phyloP scores from a whole-genome alignment of 92 coral and sea anemone species.

The Bergia puertoricense region DNA sequence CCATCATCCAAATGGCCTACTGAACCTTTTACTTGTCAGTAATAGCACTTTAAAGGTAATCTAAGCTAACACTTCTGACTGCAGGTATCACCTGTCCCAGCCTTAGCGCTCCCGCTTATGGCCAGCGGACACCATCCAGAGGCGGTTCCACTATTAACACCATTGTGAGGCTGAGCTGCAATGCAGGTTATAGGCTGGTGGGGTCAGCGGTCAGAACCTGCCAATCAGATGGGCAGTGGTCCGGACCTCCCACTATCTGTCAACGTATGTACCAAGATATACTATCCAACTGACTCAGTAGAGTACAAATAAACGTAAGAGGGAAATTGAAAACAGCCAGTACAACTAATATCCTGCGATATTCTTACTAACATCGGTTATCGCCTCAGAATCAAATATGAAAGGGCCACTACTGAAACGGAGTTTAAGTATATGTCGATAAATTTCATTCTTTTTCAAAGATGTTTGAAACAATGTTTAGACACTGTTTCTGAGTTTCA shows the following conservation, averaged over 20 bases:
- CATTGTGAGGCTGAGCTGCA: conserved; percentile 68
- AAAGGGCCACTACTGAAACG: no score
- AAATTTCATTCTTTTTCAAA: no score
- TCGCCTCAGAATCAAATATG: no score
- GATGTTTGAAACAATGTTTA: no score
- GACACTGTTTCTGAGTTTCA: no score
- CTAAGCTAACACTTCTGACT: background rate
- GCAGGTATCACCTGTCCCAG: conserved; percentile 71
- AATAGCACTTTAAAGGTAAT: background rate
- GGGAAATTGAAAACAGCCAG: no score
- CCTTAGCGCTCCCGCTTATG: conserved; percentile 65
- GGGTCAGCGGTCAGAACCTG: conserved; percentile 82
- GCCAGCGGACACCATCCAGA: conserved; percentile 63
- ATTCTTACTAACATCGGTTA: no score
- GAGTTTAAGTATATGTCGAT: no score
- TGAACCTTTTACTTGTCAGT: background rate
- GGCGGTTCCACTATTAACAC: conserved; percentile 60
- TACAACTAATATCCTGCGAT: no score
- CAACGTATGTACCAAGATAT: conserved; percentile 57
- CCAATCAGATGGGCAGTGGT: conserved; percentile 86
- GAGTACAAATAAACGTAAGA: no score
- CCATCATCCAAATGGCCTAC: no score
- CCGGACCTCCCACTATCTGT: conserved; percentile 76
- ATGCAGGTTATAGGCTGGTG: conserved; percentile 68
- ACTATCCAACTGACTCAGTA: no score